phyloP scores from a whole-genome alignment of 1,140 invertebrate species.

The Drosophila pallidifrons region DNA sequence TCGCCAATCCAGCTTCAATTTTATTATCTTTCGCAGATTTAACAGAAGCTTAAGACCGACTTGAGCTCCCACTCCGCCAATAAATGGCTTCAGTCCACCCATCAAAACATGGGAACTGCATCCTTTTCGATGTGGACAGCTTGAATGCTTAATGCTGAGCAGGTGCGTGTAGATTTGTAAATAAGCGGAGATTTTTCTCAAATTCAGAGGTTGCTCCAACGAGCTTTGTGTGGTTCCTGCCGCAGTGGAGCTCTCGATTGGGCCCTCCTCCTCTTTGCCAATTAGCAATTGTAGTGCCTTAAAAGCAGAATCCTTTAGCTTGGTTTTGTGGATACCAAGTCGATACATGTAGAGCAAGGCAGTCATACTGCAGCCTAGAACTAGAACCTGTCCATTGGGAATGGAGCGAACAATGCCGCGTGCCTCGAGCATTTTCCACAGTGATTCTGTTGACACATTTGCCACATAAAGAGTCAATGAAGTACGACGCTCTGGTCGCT shows the following conservation, averaged over 20 bases:
- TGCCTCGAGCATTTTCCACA: constrained; percentile 89
- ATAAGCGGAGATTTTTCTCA: constrained; percentile 44
- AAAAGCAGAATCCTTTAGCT: constrained; percentile 87
- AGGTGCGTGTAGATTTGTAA: constrained; percentile 59
- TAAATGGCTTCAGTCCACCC: constrained; percentile 87
- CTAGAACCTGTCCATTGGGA: constrained; percentile 88
- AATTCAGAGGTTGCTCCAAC: constrained; percentile 13
- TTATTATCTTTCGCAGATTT: constrained; percentile 85
- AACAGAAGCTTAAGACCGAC: constrained; percentile 86
- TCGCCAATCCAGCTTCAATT: constrained; percentile 85
- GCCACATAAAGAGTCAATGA: constrained; percentile 91
- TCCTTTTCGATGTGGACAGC: constrained; percentile 88
- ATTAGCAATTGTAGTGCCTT: constrained; percentile 88
- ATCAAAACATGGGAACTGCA: constrained; percentile 87
- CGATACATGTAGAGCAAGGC: constrained; percentile 87
- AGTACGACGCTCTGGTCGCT: constrained; percentile 89
- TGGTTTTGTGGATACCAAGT: constrained; percentile 84
- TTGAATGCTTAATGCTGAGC: constrained; percentile 83
- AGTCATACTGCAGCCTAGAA: constrained; percentile 87
- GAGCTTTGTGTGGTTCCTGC: constrained; percentile 20
- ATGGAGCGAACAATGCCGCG: constrained; percentile 87
- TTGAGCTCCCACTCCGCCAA: constrained; percentile 87
- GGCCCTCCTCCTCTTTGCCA: constrained; percentile 87
- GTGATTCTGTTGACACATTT: constrained; percentile 92
- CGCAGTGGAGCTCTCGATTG: constrained; percentile 10